phyloP scores from a whole-genome alignment of 2,888 invertebrate genomes.

The Agonopterix subpropinquella region DNA sequence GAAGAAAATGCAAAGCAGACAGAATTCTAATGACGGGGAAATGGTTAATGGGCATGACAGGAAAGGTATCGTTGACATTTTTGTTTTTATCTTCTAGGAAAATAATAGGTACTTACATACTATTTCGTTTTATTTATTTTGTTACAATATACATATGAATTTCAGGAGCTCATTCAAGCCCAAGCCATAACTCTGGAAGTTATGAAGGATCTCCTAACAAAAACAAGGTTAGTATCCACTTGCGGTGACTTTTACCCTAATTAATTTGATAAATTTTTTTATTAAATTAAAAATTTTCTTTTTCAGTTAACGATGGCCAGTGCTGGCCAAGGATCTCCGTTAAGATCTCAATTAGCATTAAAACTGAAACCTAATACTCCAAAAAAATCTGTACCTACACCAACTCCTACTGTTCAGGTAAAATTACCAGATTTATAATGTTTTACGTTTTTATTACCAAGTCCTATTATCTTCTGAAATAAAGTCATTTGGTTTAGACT shows the following conservation, averaged over 20 bases:
- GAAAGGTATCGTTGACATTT: constrained; percentile 34
- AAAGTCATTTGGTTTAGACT: too few relatives aligned
- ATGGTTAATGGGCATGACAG: constrained; percentile 52
- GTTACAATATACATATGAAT: constrained; percentile 8
- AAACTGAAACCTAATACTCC: constrained; percentile 79
- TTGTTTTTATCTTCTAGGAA: background rate
- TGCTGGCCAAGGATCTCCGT: constrained; percentile 84
- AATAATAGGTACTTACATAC: background rate
- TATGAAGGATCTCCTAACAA: constrained; percentile 66
- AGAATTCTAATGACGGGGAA: constrained; percentile 55
- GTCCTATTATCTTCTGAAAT: background rate
- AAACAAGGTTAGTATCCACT: constrained; percentile 42
- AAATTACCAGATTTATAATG: background rate
- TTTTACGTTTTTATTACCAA: background rate
- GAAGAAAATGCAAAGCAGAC: constrained; percentile 49
- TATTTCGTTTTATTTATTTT: background rate
- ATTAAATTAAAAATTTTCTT: too few relatives aligned
- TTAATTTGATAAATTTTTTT: too few relatives aligned
- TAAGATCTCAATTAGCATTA: constrained; percentile 81
- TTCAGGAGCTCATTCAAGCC: constrained; percentile 55
- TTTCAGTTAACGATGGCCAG: constrained; percentile 66
- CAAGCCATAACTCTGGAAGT: constrained; percentile 54
- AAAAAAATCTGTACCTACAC: constrained; percentile 57
- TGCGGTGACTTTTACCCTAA: constrained; percentile 1
- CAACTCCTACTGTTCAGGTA: constrained; percentile 70